Evolutionary conservation across 2,888 invertebrate species (phyloP), one percentile per base, ranked within the genome.

Genomic region (Acleris laterana): DNA sequence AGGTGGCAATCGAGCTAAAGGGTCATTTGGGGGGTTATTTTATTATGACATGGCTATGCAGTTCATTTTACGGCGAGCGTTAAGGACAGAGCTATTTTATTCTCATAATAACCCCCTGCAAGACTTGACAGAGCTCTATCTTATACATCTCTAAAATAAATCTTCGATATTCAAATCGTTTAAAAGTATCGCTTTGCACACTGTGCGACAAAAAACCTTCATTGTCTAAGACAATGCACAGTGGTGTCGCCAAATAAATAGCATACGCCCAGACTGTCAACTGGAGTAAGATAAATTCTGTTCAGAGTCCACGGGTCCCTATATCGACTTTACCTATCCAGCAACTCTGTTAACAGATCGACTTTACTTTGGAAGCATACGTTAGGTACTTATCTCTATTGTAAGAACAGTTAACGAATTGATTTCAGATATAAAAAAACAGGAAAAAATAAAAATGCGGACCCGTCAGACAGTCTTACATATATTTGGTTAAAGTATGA

Each of bases 241-340:
- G 44, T 56, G 25, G 53, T 46, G 32, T 9, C 9, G 9, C 44
- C 56, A 25, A 56, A 63, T 63, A 56, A 50, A 63, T 56, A 56
- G 49, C 62, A 22, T 42, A 56, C 50, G 62, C 56, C 42, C 62
- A 50, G 46, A 7, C 56, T 63, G 49, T 50, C 62, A 56, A 2
- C 42, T 11, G 16, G 62, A 56, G 42, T 6, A 63, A 63, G 62
- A 63, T 63, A 44, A 63, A 63, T 63, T 56, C 42, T 42, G 42
- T n/a, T 48, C 49, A 42, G 19, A 25, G 42, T 25, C 49, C 42
- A 7, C 38, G 49, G 32, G 44, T 7, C 48, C 46, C 20, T 9
- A 16, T 38, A n/a, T 50, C 6, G 50, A 59, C 38, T 22, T 38
- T 60, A 22, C 28, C 20, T 50, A 60, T 28, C 48, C 42, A 25